Conservation (phyloP, 1,140 invertebrate species). For the Centruroides sculpturatus region DNA sequence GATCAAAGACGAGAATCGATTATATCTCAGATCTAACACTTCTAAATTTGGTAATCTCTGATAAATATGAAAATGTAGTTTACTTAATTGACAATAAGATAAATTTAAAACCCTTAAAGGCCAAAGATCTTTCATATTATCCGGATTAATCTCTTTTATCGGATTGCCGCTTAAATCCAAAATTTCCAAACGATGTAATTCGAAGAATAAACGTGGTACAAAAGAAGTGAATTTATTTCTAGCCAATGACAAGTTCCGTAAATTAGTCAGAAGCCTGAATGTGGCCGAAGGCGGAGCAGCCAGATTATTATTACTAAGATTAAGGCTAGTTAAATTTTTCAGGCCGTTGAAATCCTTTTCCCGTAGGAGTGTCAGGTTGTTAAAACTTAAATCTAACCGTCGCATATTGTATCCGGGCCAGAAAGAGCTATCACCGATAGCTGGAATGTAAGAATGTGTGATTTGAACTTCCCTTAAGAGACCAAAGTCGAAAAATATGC, state of each 20-base stretch:
- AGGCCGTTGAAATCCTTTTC: slow-evolving; percentile 31
- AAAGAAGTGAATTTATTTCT: slow-evolving; percentile 51
- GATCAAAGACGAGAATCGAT: slow-evolving; percentile 48
- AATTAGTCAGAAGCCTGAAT: slow-evolving; percentile 46
- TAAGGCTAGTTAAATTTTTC: slow-evolving; percentile 27
- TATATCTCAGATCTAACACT: slow-evolving; percentile 35
- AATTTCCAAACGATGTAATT: slow-evolving; percentile 44
- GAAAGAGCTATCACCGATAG: slow-evolving; percentile 61
- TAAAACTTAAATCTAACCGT: slow-evolving; percentile 51
- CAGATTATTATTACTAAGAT: slow-evolving; percentile 34
- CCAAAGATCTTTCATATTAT: slow-evolving; percentile 16
- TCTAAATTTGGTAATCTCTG: slow-evolving; percentile 23
- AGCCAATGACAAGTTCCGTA: slow-evolving; percentile 48
- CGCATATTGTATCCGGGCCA: slow-evolving; percentile 51
- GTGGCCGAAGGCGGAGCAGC: slow-evolving; percentile 43
- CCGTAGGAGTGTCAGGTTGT: slow-evolving; percentile 51
- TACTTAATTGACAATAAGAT: slow-evolving; percentile 13
- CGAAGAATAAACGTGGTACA: slow-evolving; percentile 48
- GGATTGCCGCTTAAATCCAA: slow-evolving; percentile 59
- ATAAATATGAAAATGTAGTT: slow-evolving; percentile 16
- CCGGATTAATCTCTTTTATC: slow-evolving; percentile 50
- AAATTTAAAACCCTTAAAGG: slow-evolving; percentile 49
- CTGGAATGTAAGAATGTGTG: slow-evolving; percentile 53
- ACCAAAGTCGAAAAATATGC: slow-evolving; percentile 49
- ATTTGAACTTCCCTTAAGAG: slow-evolving; percentile 56